phyloP scores from a whole-genome alignment of 2,888 invertebrate species.

The Bursaphelenchus okinawaensis region DNA sequence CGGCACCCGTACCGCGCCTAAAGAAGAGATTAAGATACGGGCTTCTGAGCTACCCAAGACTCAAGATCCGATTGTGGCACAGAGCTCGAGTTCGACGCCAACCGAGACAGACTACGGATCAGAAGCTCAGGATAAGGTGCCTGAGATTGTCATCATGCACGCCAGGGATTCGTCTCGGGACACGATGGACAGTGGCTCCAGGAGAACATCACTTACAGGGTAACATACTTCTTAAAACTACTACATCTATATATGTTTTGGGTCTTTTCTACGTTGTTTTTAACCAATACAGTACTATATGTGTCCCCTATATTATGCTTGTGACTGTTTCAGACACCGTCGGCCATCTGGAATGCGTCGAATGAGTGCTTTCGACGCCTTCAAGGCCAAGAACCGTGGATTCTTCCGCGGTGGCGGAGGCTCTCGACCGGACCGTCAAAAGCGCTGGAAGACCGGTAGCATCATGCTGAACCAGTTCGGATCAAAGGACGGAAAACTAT shows the following conservation, averaged over 20 bases:
- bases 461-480: conserved; percentile 45
- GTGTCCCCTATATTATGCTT: too few relatives aligned
- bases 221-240: too few relatives aligned
- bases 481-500: conserved; percentile 11
- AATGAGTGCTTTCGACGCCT: conserved; percentile 25
- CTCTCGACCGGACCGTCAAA: conserved; percentile 25
- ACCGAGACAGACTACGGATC: conserved; percentile 8
- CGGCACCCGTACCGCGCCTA: not conserved
- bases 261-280: conserved; percentile 15
- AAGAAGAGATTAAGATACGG: conserved; percentile 2
- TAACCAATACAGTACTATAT: too few relatives aligned
- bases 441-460: conserved; percentile 49
- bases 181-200: conserved; percentile 18
- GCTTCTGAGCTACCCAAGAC: conserved; percentile 6
- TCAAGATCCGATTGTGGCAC: not conserved
- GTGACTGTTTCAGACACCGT: conserved; percentile 23
- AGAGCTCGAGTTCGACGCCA: conserved; percentile 3
- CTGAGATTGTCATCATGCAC: conserved; percentile 31
- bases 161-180: conserved; percentile 26
- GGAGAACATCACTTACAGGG: conserved; percentile 8
- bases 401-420: conserved; percentile 13
- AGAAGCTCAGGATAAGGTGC: conserved; percentile 22
- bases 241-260: too few relatives aligned
- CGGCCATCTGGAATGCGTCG: conserved; percentile 27
- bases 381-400: conserved; percentile 32